Evolutionary conservation across 2,888 invertebrate species (phyloP).

Genomic region (Rhyacophila evoluta): DNA sequence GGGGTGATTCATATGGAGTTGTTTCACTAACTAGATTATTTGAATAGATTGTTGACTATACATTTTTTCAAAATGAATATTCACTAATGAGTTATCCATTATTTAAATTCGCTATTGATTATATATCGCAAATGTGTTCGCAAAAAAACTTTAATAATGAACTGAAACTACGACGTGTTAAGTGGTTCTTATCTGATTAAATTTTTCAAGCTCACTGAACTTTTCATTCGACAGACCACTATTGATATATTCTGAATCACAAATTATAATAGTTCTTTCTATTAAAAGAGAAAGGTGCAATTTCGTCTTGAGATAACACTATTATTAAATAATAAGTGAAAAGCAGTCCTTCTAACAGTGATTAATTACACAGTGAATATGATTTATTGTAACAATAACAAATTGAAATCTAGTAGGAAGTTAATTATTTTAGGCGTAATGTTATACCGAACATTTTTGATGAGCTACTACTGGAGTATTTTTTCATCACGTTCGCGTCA

Average conservation of each 20-base stretch:
- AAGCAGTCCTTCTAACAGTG: no score
- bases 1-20: not conserved
- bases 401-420: no score
- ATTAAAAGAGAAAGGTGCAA: not conserved
- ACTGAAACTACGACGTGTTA: not conserved
- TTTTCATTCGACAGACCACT: not conserved
- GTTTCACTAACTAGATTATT: not conserved
- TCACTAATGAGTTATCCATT: not conserved
- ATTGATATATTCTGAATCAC: not conserved
- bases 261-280: not conserved
- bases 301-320: not conserved
- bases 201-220: slow-evolving; percentile 4
- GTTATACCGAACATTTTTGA: no score
- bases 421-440: no score
- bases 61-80: not conserved
- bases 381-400: no score
- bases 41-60: not conserved
- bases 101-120: not conserved
- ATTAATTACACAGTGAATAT: no score
- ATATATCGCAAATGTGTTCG: no score
- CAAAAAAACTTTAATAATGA: not conserved
- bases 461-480: no score
- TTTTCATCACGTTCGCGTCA: no score
- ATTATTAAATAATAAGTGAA: no score
- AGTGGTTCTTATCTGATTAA: not conserved